Evolutionary conservation across 1,140 invertebrate genomes (phyloP).

Genomic region (Hypothenemus hampei): DNA sequence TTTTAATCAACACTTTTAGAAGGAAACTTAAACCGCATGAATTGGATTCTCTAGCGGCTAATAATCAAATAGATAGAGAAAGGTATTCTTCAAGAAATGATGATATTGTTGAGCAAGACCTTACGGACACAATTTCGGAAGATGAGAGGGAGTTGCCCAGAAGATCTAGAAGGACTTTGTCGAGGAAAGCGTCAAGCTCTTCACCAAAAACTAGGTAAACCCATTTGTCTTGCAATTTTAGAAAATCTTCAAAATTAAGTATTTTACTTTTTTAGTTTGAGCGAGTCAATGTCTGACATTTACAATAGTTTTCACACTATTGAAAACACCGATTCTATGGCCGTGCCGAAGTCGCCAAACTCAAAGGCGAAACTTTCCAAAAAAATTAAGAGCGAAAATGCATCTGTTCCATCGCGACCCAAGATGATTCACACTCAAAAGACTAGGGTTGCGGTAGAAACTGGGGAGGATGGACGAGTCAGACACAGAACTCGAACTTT

Average conservation of each 20-base stretch:
- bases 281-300: conserved; percentile 22
- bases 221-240: background rate
- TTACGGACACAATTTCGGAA: background rate
- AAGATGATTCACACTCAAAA: conserved; percentile 72
- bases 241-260: background rate
- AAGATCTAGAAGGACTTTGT: conserved; percentile 14
- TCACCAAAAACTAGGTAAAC: conserved; percentile 19
- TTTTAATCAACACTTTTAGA: conserved; percentile 46
- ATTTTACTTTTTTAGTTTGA: conserved; percentile 14
- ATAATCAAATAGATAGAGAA: conserved; percentile 26
- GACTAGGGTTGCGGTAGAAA: conserved; percentile 52
- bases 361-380: conserved; percentile 42
- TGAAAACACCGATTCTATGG: conserved; percentile 6
- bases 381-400: conserved; percentile 41
- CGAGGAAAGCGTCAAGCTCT: conserved; percentile 21
- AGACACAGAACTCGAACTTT: conserved; percentile 55
- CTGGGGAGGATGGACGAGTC: conserved; percentile 50
- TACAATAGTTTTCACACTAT: conserved; percentile 19
- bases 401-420: conserved; percentile 50
- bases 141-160: conserved; percentile 47
- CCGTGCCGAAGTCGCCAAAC: conserved; percentile 30
- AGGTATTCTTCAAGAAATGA: conserved; percentile 1
- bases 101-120: conserved; percentile 35
- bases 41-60: conserved; percentile 46
- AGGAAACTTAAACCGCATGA: conserved; percentile 66